Evolutionary conservation across 2,888 invertebrate species (phyloP).

Genomic region (Petrolisthes cinctipes): DNA sequence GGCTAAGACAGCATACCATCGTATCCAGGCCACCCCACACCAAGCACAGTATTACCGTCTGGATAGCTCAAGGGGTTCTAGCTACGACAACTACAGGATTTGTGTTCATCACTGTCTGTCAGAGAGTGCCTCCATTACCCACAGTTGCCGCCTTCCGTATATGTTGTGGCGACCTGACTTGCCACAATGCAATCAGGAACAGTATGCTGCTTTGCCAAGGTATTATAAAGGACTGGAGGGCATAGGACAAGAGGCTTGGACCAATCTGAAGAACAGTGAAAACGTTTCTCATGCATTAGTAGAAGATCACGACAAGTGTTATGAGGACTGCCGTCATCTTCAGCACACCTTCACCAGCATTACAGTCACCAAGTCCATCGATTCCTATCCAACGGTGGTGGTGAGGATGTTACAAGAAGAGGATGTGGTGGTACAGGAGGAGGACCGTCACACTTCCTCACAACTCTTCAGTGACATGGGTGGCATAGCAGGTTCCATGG

Average conservation of each 20-base stretch:
- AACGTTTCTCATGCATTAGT: neutral
- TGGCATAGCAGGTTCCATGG: constrained; percentile 27
- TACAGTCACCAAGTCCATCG: constrained; percentile 7
- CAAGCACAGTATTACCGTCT: neutral
- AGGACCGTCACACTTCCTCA: constrained; percentile 18
- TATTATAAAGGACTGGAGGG: constrained; percentile 39
- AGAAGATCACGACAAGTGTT: neutral
- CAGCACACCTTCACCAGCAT: constrained; percentile 5
- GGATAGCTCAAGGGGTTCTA: neutral
- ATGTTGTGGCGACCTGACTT: neutral
- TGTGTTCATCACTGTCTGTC: constrained; percentile 28
- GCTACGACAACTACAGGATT: neutral
- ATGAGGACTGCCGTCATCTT: constrained; percentile 13
- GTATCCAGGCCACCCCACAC: neutral
- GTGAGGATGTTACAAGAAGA: constrained; percentile 1
- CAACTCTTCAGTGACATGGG: constrained; percentile 39
- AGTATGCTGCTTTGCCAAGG: constrained; percentile 10
- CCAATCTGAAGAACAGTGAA: neutral
- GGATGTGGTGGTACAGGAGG: constrained; percentile 16
- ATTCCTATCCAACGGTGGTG: constrained; percentile 31
- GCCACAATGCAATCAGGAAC: constrained; percentile 18
- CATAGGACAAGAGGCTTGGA: constrained; percentile 8
- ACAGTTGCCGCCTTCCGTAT: constrained; percentile 37
- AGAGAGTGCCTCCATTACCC: neutral
- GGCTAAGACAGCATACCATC: constrained; percentile 1